phyloP scores from a whole-genome alignment of 2,888 invertebrate species.

The Linyphia triangularis region DNA sequence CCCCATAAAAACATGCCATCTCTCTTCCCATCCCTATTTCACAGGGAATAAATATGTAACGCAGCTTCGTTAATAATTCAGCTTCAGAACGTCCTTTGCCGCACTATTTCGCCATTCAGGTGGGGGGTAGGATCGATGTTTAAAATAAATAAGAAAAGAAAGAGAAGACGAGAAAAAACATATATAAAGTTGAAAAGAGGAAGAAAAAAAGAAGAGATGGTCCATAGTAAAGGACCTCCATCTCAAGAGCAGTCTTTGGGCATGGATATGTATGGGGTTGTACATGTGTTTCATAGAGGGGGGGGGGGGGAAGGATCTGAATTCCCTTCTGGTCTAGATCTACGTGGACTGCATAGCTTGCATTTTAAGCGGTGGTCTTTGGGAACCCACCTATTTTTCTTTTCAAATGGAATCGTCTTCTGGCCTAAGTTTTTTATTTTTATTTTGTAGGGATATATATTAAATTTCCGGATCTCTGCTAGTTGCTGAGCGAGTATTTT shows the following conservation, averaged over 20 bases:
- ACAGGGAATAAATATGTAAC: conserved; percentile 74
- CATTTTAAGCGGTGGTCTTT: conserved; percentile 71
- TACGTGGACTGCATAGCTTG: conserved; percentile 72
- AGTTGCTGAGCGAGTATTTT: conserved; percentile 62
- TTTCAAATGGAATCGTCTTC: conserved; percentile 69
- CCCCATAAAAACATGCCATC: neutral
- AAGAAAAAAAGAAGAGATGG: conserved; percentile 21
- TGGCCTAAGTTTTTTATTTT: conserved; percentile 23
- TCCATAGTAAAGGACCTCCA: conserved; percentile 53
- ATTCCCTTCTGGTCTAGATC: conserved; percentile 67
- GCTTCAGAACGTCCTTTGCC: conserved; percentile 29
- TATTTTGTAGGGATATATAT: conserved; percentile 72
- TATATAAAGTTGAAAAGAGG: conserved; percentile 34
- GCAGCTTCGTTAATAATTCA: conserved; percentile 64
- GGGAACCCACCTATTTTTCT: conserved; percentile 37
- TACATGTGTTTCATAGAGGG: conserved; percentile 55
- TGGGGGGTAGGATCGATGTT: conserved; percentile 69
- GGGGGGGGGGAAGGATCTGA: conserved; percentile 13
- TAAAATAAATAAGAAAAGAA: conserved; percentile 66
- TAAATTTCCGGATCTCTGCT: conserved; percentile 73
- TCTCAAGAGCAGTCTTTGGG: conserved; percentile 53
- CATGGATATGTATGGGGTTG: conserved; percentile 71
- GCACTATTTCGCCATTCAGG: conserved; percentile 31
- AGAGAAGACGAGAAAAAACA: conserved; percentile 10
- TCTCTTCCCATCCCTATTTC: conserved; percentile 49